Conservation (phyloP, 2,113 vertebrate genomes). For the Pongo pygmaeus region DNA sequence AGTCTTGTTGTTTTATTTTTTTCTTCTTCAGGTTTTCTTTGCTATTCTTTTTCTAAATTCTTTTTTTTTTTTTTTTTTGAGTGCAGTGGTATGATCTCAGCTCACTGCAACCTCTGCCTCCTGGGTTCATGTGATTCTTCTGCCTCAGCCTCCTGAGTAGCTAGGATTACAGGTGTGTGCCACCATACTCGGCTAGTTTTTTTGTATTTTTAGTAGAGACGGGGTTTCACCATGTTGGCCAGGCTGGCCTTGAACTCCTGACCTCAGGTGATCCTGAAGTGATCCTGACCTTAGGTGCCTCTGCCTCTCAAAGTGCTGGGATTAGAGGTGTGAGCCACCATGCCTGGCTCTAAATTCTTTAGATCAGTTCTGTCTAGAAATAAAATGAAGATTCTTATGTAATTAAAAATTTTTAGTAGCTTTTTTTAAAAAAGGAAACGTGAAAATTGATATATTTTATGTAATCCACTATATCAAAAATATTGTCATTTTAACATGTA, state of each 20-base stretch:
- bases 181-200: too few species aligned
- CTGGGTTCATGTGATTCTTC: neutral
- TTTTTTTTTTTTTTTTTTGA: neutral
- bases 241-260: neutral
- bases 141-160: too few species aligned
- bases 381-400: neutral
- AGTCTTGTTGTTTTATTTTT: neutral
- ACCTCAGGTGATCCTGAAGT: neutral
- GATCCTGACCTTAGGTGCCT: neutral
- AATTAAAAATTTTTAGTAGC: neutral
- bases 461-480: neutral
- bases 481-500: neutral
- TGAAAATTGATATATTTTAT: neutral
- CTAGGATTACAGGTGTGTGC: too few species aligned
- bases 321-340: neutral
- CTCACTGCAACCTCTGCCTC: neutral
- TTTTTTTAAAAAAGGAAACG: neutral
- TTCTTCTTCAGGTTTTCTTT: neutral
- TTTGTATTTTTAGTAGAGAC: too few species aligned
- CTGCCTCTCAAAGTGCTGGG: neutral
- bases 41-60: too few species aligned
- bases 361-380: neutral
- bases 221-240: neutral
- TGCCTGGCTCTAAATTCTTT: neutral
- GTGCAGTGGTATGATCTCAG: neutral